Conservation (phyloP, 2,113 vertebrate species). For the Actenoides hombroni region DNA sequence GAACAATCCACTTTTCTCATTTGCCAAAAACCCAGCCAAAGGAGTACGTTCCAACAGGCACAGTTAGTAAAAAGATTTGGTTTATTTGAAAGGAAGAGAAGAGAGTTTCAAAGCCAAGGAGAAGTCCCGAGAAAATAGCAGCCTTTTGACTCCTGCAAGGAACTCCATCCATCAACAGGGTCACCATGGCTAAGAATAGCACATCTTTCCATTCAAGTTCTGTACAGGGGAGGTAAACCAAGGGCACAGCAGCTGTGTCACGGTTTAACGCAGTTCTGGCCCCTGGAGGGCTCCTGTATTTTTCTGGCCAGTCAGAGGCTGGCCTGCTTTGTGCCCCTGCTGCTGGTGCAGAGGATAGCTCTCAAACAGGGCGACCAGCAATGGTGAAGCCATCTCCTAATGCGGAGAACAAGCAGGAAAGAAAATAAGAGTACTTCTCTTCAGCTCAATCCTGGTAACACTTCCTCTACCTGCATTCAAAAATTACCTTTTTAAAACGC, state of each 20-base stretch:
- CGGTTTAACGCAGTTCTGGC: neutral
- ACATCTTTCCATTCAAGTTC: neutral
- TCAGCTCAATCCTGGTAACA: neutral
- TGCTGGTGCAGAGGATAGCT: neutral
- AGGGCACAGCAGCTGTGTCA: neutral
- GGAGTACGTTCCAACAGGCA: neutral
- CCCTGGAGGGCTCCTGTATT: conserved; percentile 24
- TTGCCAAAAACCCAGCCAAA: neutral
- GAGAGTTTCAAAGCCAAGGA: neutral
- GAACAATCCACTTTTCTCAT: neutral
- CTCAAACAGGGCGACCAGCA: neutral
- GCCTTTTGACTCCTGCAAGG: neutral
- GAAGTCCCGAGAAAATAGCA: neutral
- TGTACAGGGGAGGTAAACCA: neutral
- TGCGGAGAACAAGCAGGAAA: neutral
- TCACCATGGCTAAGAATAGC: conserved; percentile 1
- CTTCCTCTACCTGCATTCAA: neutral
- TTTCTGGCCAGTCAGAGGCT: neutral
- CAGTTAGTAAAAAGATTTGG: neutral
- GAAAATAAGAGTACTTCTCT: neutral
- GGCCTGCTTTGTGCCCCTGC: neutral
- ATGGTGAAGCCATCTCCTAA: neutral
- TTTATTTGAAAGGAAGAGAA: neutral
- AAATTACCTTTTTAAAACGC: neutral
- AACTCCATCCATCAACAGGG: neutral